phyloP scores from a whole-genome alignment of 2,888 invertebrate species.

The Chorisops tibialis region DNA sequence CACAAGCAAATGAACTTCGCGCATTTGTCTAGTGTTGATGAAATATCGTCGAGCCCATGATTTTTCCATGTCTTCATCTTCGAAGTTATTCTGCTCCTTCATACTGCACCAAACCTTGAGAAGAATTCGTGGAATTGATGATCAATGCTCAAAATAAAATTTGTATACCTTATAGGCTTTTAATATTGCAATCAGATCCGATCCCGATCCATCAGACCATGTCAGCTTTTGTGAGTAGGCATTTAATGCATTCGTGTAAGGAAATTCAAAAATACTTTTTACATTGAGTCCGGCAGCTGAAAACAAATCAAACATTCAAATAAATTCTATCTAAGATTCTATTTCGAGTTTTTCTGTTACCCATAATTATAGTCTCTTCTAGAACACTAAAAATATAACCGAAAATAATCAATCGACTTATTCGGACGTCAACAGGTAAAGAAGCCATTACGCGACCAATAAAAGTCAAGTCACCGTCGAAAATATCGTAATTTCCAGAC shows the following conservation, averaged over 20 bases:
- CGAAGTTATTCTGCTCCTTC: conserved; percentile 59
- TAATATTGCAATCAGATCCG: conserved; percentile 79
- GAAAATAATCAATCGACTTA: conserved; percentile 79
- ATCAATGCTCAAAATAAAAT: neutral
- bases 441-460: conserved; percentile 78
- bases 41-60: conserved; percentile 69
- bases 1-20: conserved; percentile 70
- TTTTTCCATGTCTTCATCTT: conserved; percentile 52
- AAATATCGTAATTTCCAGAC: conserved; percentile 54
- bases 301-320: conserved; percentile 35
- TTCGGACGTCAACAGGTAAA: conserved; percentile 77
- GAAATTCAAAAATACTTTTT: conserved; percentile 74
- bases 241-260: conserved; percentile 65
- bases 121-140: neutral
- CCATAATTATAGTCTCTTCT: conserved; percentile 82
- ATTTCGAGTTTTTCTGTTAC: conserved; percentile 52
- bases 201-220: conserved; percentile 76
- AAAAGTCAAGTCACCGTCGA: conserved; percentile 85
- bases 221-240: conserved; percentile 72
- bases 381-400: conserved; percentile 83
- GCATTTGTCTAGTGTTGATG: conserved; percentile 68
- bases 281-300: conserved; percentile 78
- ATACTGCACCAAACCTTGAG: conserved; percentile 66
- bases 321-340: conserved; percentile 40
- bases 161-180: conserved; percentile 69